Conservation (phyloP, 1,140 invertebrate species). For the Lordiphosa clarofinis region DNA sequence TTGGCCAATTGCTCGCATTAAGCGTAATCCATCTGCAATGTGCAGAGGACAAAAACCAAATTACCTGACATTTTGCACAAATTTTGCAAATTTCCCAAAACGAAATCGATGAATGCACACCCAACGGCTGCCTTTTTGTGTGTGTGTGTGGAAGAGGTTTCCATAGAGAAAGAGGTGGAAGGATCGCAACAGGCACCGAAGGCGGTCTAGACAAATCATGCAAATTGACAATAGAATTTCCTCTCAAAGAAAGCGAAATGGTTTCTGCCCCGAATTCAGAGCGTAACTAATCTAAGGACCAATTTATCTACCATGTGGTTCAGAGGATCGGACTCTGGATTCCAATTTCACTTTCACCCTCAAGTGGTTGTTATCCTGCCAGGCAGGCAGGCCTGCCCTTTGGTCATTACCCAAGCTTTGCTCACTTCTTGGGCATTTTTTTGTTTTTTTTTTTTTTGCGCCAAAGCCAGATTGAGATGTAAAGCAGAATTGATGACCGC, state of each 20-base stretch:
- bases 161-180: conserved; percentile 19
- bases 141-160: conserved; percentile 48
- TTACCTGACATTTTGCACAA: conserved; percentile 64
- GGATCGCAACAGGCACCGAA: conserved; percentile 35
- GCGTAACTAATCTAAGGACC: conserved; percentile 58
- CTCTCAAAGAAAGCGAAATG: conserved; percentile 53
- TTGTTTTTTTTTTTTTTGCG: conserved; percentile 38
- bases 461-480: conserved; percentile 80
- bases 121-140: neutral
- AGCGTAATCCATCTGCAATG: conserved; percentile 69
- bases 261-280: conserved; percentile 53
- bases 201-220: conserved; percentile 61
- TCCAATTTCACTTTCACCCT: conserved; percentile 29
- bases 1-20: conserved; percentile 69
- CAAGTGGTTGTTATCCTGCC: conserved; percentile 29
- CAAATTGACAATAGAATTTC: conserved; percentile 67
- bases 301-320: conserved; percentile 22
- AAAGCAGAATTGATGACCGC: conserved; percentile 80
- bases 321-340: conserved; percentile 24
- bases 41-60: conserved; percentile 22
- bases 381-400: conserved; percentile 27
- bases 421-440: conserved; percentile 3
- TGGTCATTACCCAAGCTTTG: conserved; percentile 39
- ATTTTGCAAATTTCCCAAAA: conserved; percentile 64
- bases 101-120: conserved; percentile 66